Base-by-base conservation (phyloP, 2,113 vertebrate species). In the Oxygymnocypris stewartii region DNA sequence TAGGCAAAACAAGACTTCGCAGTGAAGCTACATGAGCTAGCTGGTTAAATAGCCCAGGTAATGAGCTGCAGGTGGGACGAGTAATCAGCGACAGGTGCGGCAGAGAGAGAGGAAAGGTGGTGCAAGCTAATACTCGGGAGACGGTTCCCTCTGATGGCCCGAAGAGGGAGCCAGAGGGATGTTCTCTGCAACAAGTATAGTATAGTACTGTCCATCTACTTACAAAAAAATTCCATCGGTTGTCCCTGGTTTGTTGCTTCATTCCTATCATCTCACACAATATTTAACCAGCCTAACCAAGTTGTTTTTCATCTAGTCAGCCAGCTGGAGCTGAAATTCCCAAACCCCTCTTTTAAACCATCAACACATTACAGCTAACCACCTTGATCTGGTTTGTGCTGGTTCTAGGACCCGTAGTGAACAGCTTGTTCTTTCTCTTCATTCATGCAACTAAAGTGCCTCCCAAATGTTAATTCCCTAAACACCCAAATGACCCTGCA, bases 331-430 rank as follows among this genome's bases (percentile, higher is more conserved):
- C 3, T 23, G 12, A 4, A 42, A 20, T 74, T 74, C 37, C 37
- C 71, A 42, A 74, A 40, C 3, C 6, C 35, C 42, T 47, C 74
- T 47, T 12, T 75, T 42, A 28, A 76, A 76, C 6, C 42, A 11
- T 6, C 10, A 6, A 42, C 11, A 76, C n/a, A 49, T 25, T 4
- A 20, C 20, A 74, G 10, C 40, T 37, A 42, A 74, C 71, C 37
- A 74, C 71, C 28, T n/a, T n/a, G n/a, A 35, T 7, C 51, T 79
- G 78, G 42, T 90, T 90, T 91, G 23, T 13, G 81, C 79, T 79
- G 89, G 54, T 79, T 77, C 16, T 40, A 23, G 74, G 74, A 87
- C 77, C 85, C 4, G 8, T 18, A 59, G 69, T 85, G 80, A 82
- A 81, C 82, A 71, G 12, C 86, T 78, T 40, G 40, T 85, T 40